Percentiles rank a stretch among this genome's conserved stretches.
Evolutionary conservation across 2,888 invertebrate genomes (phyloP).

Genomic region (Diploptera punctata): DNA sequence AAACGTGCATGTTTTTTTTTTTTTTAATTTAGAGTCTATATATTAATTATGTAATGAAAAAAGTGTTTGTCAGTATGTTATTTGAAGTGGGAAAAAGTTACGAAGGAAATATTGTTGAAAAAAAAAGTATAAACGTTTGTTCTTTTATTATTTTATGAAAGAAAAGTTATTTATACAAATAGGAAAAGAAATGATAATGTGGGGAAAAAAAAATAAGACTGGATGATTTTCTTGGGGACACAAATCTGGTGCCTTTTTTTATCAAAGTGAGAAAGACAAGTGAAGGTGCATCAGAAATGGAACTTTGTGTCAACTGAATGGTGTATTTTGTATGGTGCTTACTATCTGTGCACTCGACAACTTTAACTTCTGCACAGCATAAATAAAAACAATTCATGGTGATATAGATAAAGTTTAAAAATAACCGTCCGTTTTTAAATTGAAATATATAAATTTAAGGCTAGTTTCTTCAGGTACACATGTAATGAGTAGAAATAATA

Average conservation of each 20-base stretch:
- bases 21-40: conserved; percentile 35
- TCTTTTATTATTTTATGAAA: conserved; percentile 34
- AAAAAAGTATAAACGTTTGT: conserved; percentile 32
- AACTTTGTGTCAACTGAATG: neutral
- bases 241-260: conserved; percentile 33
- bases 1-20: conserved; percentile 17
- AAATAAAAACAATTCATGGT: conserved; percentile 1
- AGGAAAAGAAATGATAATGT: conserved; percentile 7
- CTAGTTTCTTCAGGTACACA: conserved; percentile 23
- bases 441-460: conserved; percentile 29
- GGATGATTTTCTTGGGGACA: conserved; percentile 26
- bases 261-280: conserved; percentile 9
- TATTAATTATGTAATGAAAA: conserved; percentile 31
- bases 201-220: conserved; percentile 21
- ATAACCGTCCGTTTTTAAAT: conserved; percentile 39
- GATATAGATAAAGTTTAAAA: conserved; percentile 28
- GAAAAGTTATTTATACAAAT: conserved; percentile 37
- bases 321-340: conserved; percentile 29
- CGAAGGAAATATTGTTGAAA: conserved; percentile 22
- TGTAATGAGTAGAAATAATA: conserved; percentile 5
- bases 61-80: conserved; percentile 26
- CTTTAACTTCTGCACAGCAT: neutral
- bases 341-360: conserved; percentile 5
- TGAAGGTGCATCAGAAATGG: conserved; percentile 12
- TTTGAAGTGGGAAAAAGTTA: conserved; percentile 4